Percentiles rank a stretch among this genome's conserved stretches.
Conservation (phyloP, 2,888 invertebrate genomes). For the Operophtera brumata region DNA sequence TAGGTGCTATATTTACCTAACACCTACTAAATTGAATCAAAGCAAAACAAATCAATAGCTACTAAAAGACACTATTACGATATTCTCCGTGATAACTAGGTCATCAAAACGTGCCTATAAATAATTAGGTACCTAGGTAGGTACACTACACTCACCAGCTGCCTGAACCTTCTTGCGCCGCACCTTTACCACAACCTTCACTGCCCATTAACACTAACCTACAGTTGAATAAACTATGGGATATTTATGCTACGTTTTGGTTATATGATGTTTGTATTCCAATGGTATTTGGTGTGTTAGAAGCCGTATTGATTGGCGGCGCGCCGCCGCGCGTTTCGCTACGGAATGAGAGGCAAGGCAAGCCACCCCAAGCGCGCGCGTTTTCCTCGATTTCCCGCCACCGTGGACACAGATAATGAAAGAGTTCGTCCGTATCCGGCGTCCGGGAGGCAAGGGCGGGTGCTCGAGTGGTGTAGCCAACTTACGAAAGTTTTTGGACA, state of each 20-base stretch:
- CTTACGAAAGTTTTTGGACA: not conserved
- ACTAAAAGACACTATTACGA: conserved; percentile 1
- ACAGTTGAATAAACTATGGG: not conserved
- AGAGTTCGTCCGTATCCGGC: conserved; percentile 27
- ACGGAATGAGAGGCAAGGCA: conserved; percentile 62
- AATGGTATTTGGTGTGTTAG: conserved; percentile 38
- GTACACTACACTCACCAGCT: conserved; percentile 65
- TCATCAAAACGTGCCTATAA: conserved; percentile 73
- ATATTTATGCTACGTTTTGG: not conserved
- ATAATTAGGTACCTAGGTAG: conserved; percentile 56
- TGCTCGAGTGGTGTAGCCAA: conserved; percentile 10
- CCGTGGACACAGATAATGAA: conserved; percentile 24
- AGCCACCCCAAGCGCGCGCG: conserved; percentile 64
- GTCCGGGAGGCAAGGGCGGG: conserved; percentile 15
- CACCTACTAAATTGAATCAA: not conserved
- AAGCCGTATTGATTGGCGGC: conserved; percentile 70
- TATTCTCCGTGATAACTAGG: conserved; percentile 56
- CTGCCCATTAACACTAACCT: conserved; percentile 5
- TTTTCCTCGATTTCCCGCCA: conserved; percentile 74
- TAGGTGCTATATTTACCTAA: not conserved
- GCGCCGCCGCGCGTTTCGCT: conserved; percentile 65
- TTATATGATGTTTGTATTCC: conserved; percentile 29
- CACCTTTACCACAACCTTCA: conserved; percentile 38
- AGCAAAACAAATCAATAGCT: conserved; percentile 13
- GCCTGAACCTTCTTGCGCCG: conserved; percentile 56